Conservation (phyloP, 2,797 vertebrate genomes). For the Bryconaethiops microstoma region DNA sequence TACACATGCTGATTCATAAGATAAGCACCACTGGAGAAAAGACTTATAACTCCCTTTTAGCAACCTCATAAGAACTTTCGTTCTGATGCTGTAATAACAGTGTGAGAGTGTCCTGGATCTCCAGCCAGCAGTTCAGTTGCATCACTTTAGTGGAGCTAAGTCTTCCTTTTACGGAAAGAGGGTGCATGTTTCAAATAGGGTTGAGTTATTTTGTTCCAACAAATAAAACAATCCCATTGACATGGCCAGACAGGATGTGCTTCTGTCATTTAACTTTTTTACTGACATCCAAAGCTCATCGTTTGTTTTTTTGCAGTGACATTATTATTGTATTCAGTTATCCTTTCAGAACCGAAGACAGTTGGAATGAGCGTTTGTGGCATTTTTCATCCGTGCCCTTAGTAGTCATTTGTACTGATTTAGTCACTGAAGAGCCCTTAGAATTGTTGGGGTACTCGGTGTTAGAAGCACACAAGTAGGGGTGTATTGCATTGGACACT, state of each 20-base stretch:
- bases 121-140: constrained; percentile 6
- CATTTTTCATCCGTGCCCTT: background rate
- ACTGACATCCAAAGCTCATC: background rate
- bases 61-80: constrained; percentile 30
- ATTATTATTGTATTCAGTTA: background rate
- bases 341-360: background rate
- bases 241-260: background rate
- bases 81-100: constrained; percentile 14
- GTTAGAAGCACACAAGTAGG: constrained; percentile 17
- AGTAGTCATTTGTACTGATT: background rate
- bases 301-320: constrained; percentile 3
- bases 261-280: constrained; percentile 14
- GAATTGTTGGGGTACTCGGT: constrained; percentile 4
- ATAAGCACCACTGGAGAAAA: constrained; percentile 30
- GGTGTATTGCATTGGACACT: constrained; percentile 19
- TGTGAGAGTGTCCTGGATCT: constrained; percentile 6
- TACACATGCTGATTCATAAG: constrained; percentile 42
- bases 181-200: background rate
- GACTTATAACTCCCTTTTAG: background rate
- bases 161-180: background rate
- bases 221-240: background rate
- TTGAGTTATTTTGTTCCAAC: background rate
- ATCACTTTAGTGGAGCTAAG: background rate
- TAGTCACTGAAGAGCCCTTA: constrained; percentile 2
- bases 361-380: background rate